phyloP scores from a whole-genome alignment of 2,113 vertebrate genomes.

The Ptychochromis oligacanthus region DNA sequence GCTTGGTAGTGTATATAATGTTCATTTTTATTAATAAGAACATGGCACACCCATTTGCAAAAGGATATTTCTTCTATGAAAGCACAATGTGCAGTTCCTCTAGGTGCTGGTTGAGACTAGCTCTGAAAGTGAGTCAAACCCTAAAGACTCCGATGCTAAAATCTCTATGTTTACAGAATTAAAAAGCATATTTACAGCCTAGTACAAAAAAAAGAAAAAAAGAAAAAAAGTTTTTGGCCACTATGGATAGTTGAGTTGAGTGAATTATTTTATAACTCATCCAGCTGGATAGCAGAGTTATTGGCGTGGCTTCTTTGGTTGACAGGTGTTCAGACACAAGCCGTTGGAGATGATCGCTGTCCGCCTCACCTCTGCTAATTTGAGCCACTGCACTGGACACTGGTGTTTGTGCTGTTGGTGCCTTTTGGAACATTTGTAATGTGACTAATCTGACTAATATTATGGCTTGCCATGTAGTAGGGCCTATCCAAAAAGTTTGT shows the following conservation, averaged over 20 bases:
- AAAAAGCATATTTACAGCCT: background rate
- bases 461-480: background rate
- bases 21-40: conserved; percentile 1
- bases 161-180: background rate
- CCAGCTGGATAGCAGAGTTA: too few relatives aligned
- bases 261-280: too few relatives aligned
- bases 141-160: background rate
- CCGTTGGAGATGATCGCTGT: background rate
- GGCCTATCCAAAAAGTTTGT: background rate
- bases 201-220: background rate
- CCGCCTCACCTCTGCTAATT: background rate
- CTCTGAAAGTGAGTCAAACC: background rate
- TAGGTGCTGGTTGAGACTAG: background rate
- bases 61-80: background rate
- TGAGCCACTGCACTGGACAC: background rate
- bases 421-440: background rate
- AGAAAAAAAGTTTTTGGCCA: too few relatives aligned
- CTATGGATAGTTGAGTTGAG: too few relatives aligned
- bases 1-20: background rate
- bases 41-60: background rate
- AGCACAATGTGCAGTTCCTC: background rate
- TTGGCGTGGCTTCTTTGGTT: too few relatives aligned
- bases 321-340: background rate
- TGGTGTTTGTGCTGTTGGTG: background rate
- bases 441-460: background rate